Percentiles rank a stretch among this genome's conserved stretches.
phyloP scores from a whole-genome alignment of 2,888 invertebrate species.

The Drosophila robusta region DNA sequence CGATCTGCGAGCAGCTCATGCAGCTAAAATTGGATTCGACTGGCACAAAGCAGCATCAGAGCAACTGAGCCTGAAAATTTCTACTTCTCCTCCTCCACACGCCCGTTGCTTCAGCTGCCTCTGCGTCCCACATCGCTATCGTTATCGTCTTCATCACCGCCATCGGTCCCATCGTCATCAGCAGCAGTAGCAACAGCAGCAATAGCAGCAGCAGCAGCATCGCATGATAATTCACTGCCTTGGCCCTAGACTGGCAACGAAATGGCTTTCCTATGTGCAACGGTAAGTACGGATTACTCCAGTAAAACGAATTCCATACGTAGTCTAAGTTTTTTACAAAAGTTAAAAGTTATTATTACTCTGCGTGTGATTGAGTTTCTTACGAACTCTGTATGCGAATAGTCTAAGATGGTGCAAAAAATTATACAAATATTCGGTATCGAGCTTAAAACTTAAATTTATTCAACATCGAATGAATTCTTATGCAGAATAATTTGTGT shows the following conservation, averaged over 20 bases:
- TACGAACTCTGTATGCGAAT: background rate
- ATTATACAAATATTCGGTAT: background rate
- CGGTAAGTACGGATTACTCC: conserved; percentile 54
- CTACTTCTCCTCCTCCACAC: background rate
- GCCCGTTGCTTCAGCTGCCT: conserved; percentile 24
- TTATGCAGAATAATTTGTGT: no score
- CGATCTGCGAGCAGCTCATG: conserved; percentile 56
- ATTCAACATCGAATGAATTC: background rate
- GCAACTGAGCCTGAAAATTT: conserved; percentile 55
- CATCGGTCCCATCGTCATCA: conserved; percentile 21
- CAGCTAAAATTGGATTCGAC: conserved; percentile 75
- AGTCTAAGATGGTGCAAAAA: background rate
- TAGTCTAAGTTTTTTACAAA: conserved; percentile 3
- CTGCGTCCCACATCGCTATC: conserved; percentile 1
- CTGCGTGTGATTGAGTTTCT: background rate
- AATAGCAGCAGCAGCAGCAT: conserved; percentile 19
- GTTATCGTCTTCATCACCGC: conserved; percentile 21
- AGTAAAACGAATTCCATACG: conserved; percentile 16
- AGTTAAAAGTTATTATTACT: conserved; percentile 5
- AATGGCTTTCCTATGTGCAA: conserved; percentile 76
- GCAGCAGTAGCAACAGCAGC: conserved; percentile 18
- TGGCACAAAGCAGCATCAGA: conserved; percentile 56
- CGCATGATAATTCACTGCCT: conserved; percentile 68
- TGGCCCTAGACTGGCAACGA: conserved; percentile 76
- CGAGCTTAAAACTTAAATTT: background rate